Evolutionary conservation across 2,113 vertebrate species (phyloP).

Genomic region (Sapayoa aenigma): DNA sequence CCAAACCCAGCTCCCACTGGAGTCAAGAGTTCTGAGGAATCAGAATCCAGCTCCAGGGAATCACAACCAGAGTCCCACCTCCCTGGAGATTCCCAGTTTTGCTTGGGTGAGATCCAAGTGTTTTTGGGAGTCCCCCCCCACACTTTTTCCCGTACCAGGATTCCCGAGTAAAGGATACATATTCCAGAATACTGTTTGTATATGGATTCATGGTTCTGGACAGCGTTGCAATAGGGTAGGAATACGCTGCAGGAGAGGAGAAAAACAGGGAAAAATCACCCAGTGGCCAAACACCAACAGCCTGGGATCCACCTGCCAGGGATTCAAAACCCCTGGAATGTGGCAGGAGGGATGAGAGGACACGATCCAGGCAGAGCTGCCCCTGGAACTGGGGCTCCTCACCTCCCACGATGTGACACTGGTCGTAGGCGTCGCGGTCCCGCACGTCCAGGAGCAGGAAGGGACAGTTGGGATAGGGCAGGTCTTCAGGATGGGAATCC

Average conservation of each 20-base stretch:
- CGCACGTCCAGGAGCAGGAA: constrained; percentile 92
- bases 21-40: neutral
- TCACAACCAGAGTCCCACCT: neutral
- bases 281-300: too few species aligned
- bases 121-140: neutral
- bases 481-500: constrained; percentile 14
- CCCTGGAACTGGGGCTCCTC: neutral
- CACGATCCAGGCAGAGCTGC: neutral
- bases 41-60: neutral
- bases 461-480: constrained; percentile 89
- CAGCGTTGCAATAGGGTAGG: constrained; percentile 84
- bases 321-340: too few species aligned
- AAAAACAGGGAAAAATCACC: neutral
- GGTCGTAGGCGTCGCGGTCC: constrained; percentile 84
- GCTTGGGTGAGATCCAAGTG: neutral
- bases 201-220: constrained; percentile 93
- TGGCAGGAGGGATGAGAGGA: neutral
- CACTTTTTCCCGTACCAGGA: neutral
- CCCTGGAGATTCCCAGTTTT: neutral
- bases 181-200: constrained; percentile 86
- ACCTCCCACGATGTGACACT: constrained; percentile 92
- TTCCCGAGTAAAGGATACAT: constrained; percentile 86
- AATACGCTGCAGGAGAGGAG: constrained; percentile 79
- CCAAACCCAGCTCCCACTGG: neutral
- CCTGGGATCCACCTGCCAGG: too few species aligned